These are phyloP conservation scores for Trialeurodes vaporariorum DNA, from an alignment of 1,140 invertebrate species.

Conservation along the genomic window DNA sequence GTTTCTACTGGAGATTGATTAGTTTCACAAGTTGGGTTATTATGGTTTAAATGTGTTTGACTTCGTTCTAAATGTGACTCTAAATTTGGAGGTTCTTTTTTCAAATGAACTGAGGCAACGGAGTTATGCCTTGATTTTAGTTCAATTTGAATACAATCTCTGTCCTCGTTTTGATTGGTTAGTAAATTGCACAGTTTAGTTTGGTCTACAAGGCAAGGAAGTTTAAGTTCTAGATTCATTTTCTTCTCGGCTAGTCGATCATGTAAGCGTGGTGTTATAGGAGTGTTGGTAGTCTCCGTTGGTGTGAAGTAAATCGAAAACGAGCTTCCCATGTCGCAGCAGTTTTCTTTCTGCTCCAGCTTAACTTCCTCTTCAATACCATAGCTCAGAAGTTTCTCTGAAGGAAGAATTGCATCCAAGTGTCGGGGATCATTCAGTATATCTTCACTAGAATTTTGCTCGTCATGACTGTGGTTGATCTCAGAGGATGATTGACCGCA, in stretches of 20 bases:
- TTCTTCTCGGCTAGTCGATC: background rate
- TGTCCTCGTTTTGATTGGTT: background rate
- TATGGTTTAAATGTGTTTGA: too few species aligned
- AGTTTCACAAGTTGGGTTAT: too few species aligned
- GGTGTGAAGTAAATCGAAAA: background rate
- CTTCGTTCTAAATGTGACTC: too few species aligned
- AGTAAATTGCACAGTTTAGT: background rate
- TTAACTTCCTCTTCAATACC: background rate
- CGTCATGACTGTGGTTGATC: slow-evolving; percentile 54
- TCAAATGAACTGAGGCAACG: background rate
- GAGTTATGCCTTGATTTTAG: background rate
- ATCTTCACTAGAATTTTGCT: background rate
- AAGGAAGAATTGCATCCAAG: background rate
- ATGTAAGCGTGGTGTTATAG: background rate
- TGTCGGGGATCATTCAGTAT: background rate
- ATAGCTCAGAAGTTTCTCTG: background rate
- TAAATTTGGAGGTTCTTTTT: too few species aligned
- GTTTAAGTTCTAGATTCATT: too few species aligned
- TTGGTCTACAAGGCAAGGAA: background rate
- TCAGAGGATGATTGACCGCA: slow-evolving; percentile 58
- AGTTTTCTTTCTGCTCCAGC: background rate
- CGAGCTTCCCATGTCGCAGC: background rate
- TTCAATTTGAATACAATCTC: background rate
- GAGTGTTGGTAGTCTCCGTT: background rate
- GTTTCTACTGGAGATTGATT: too few species aligned